phyloP scores from a whole-genome alignment of 2,113 vertebrate species.

The Vanacampus margaritifer region DNA sequence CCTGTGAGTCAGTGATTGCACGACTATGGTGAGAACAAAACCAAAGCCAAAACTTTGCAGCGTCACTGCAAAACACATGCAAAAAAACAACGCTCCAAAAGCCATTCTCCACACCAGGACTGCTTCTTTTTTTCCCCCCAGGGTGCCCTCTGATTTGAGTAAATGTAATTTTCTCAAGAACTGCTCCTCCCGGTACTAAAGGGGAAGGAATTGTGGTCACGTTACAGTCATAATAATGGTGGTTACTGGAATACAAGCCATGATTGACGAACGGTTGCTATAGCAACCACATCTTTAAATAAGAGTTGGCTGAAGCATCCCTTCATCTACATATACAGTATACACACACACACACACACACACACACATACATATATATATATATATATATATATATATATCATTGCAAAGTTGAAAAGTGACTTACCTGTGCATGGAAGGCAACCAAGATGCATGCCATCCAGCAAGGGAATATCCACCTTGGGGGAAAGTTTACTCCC shows the following conservation, averaged over 20 bases:
- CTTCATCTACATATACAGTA: background rate
- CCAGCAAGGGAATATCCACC: constrained; percentile 75
- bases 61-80: constrained; percentile 43
- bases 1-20: constrained; percentile 57
- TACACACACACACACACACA: too few relatives aligned
- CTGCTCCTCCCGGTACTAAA: background rate
- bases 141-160: background rate
- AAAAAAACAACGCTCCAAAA: constrained; percentile 9
- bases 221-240: constrained; percentile 48
- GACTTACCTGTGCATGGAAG: constrained; percentile 69
- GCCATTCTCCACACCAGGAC: background rate
- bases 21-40: constrained; percentile 44
- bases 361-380: too few relatives aligned
- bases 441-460: constrained; percentile 59
- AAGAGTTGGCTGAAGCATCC: constrained; percentile 31
- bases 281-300: constrained; percentile 59
- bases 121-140: constrained; percentile 1
- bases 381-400: too few relatives aligned
- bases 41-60: constrained; percentile 45
- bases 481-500: constrained; percentile 59
- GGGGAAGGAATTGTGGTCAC: constrained; percentile 8
- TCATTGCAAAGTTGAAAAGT: too few relatives aligned
- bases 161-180: background rate
- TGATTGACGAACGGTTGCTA: constrained; percentile 48
- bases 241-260: constrained; percentile 50